These are phyloP conservation scores for Andinoacara biseriatus DNA, from an alignment of 2,113 vertebrate genomes.

Conservation along the genomic window DNA sequence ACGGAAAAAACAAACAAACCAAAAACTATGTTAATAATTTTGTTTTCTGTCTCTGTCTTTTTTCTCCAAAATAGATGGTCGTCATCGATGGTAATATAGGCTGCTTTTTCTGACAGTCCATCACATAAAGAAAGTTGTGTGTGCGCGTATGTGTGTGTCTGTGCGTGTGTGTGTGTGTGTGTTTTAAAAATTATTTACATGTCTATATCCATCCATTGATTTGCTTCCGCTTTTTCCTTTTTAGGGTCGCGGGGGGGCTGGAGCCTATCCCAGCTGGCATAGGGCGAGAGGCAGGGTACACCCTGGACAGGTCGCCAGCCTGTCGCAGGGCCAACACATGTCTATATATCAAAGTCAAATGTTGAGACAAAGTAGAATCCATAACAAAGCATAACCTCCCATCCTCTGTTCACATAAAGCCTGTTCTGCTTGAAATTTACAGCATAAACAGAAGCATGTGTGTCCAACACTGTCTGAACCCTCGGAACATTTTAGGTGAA, in stretches of 20 bases:
- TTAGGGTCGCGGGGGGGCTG: too few species aligned
- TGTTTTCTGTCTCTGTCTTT: constrained; percentile 1
- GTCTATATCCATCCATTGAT: too few species aligned
- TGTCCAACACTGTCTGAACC: neutral
- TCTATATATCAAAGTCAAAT: neutral
- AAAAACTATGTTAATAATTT: too few species aligned
- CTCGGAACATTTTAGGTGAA: neutral
- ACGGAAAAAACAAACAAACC: neutral
- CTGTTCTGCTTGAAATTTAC: neutral
- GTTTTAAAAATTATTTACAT: neutral
- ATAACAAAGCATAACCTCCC: neutral
- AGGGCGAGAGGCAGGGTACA: too few species aligned
- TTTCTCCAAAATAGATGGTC: constrained; percentile 2
- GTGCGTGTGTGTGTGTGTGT: neutral
- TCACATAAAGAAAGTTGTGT: neutral
- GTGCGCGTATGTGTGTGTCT: neutral
- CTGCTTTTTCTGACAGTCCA: constrained; percentile 1
- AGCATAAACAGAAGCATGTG: neutral
- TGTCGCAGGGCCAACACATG: too few species aligned
- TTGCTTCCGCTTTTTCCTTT: too few species aligned
- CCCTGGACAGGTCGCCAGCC: too few species aligned
- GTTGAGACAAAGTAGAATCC: neutral
- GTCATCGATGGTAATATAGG: neutral
- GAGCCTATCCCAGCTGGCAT: too few species aligned
- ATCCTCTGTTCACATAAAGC: neutral